Conservation (phyloP, 2,888 invertebrate species). For the Tetranychus truncatus region DNA sequence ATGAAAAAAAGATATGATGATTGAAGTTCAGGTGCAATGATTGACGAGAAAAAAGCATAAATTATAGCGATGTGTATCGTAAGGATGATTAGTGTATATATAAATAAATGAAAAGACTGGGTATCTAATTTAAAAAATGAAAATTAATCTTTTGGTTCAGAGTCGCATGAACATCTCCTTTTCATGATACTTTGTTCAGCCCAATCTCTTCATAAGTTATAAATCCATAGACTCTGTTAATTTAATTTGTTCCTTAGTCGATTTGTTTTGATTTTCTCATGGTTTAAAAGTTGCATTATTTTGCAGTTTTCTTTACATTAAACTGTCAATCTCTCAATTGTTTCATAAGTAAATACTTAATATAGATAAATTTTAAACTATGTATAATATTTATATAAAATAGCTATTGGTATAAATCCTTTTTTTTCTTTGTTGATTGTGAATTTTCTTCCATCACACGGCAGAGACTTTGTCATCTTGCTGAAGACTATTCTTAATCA, state of each 20-base stretch:
- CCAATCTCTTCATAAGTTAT: too few relatives aligned
- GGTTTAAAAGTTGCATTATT: neutral
- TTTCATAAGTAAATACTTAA: neutral
- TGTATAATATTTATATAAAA: neutral
- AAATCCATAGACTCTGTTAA: too few relatives aligned
- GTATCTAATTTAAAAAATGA: too few relatives aligned
- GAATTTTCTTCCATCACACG: neutral
- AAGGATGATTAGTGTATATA: too few relatives aligned
- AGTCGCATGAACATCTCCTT: too few relatives aligned
- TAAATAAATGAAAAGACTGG: too few relatives aligned
- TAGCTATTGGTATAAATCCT: neutral
- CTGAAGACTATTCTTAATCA: neutral
- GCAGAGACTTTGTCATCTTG: constrained; percentile 13
- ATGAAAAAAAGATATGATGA: neutral
- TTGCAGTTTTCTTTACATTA: neutral
- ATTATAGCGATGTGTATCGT: neutral
- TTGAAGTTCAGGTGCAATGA: neutral
- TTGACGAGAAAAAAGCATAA: neutral
- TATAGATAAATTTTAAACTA: neutral
- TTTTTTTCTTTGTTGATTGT: neutral
- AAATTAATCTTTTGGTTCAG: too few relatives aligned
- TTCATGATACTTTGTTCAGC: too few relatives aligned
- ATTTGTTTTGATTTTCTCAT: neutral
- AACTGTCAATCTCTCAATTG: neutral
- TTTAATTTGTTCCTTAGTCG: neutral